These are phyloP conservation scores for Vireo griseus DNA, from an alignment of 2,797 vertebrate genomes.

Conservation along the genomic window DNA sequence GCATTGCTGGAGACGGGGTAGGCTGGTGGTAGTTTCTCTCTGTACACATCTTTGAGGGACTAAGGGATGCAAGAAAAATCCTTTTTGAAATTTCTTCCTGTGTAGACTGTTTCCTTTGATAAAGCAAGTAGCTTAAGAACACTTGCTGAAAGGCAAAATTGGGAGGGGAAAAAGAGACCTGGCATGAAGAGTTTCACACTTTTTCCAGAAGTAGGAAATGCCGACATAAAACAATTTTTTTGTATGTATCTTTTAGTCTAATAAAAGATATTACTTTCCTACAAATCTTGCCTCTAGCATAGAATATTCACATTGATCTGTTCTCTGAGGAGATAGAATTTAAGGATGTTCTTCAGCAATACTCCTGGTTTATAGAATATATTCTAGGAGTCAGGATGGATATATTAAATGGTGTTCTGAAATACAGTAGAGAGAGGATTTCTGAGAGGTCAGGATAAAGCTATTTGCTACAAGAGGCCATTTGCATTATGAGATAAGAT, in stretches of 20 bases:
- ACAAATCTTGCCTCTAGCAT: neutral
- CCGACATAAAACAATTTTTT: neutral
- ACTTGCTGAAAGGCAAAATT: neutral
- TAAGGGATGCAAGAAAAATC: neutral
- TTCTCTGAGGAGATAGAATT: neutral
- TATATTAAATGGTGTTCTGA: neutral
- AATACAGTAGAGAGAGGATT: neutral
- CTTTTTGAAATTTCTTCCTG: neutral
- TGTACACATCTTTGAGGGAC: neutral
- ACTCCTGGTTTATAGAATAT: neutral
- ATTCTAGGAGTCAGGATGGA: neutral
- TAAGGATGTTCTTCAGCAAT: neutral
- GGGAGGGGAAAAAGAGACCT: neutral
- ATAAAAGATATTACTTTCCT: neutral
- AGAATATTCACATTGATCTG: neutral
- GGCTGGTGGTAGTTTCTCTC: neutral
- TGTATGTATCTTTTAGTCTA: neutral
- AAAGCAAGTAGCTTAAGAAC: neutral
- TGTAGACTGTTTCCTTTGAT: neutral
- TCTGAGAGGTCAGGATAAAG: neutral
- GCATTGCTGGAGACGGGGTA: neutral
- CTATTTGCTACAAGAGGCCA: neutral
- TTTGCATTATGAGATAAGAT: neutral
- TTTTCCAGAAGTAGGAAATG: neutral
- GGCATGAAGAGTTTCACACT: neutral